Evolutionary conservation across 2,888 invertebrate species (phyloP).

Genomic region (Odontocerum albicorne): DNA sequence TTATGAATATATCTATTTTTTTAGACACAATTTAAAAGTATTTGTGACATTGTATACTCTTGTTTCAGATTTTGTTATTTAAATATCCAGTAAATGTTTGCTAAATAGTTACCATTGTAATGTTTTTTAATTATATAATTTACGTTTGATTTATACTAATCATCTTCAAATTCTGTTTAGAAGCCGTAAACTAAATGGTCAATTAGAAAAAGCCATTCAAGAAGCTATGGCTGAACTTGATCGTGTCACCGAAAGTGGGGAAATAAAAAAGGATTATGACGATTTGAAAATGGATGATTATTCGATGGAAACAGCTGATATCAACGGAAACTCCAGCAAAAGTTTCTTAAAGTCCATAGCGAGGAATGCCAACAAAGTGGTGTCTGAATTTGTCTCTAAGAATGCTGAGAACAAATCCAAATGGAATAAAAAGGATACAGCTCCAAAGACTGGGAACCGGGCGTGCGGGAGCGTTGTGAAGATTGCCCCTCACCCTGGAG

Average conservation of each 20-base stretch:
- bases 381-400: constrained; percentile 14
- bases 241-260: constrained; percentile 57
- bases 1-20: too few species aligned
- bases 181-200: constrained; percentile 90
- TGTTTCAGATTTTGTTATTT: not conserved
- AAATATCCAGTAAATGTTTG: too few species aligned
- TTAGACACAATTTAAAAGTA: constrained; percentile 3
- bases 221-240: constrained; percentile 91
- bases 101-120: too few species aligned
- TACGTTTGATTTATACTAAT: not conserved
- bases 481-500: constrained; percentile 41
- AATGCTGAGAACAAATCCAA: constrained; percentile 41
- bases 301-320: constrained; percentile 16
- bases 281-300: constrained; percentile 25
- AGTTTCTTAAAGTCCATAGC: constrained; percentile 26
- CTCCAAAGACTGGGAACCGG: constrained; percentile 17
- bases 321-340: constrained; percentile 33
- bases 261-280: constrained; percentile 42
- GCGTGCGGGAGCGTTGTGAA: constrained; percentile 40
- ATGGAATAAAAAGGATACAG: constrained; percentile 12
- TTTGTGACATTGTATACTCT: constrained; percentile 9
- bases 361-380: constrained; percentile 15
- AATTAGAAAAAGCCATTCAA: constrained; percentile 89
- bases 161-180: constrained; percentile 54
- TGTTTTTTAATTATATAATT: too few species aligned